A percentile compares a stretch with the other conserved stretches of the same genome.
These are phyloP conservation scores for Hylaeus anthracinus DNA, from an alignment of 1,140 invertebrate species.

Conservation along the genomic window DNA sequence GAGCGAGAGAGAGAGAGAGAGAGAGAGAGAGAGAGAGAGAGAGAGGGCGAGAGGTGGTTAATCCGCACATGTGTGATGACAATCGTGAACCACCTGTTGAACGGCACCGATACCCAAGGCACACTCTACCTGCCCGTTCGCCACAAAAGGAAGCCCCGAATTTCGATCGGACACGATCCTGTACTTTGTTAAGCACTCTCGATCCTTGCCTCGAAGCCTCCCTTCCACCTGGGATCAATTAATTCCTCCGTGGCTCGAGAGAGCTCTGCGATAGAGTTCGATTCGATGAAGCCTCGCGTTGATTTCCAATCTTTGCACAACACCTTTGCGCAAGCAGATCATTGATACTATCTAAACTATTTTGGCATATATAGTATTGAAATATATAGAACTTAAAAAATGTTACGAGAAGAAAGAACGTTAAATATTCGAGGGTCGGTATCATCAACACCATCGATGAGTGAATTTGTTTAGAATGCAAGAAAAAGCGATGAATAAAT, in stretches of 20 bases:
- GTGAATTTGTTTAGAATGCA: too few relatives aligned
- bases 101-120: constrained; percentile 56
- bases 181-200: constrained; percentile 26
- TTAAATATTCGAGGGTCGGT: too few relatives aligned
- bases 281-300: not conserved
- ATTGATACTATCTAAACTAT: too few relatives aligned
- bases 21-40: constrained; percentile 34
- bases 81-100: constrained; percentile 70
- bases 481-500: too few relatives aligned
- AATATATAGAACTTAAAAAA: too few relatives aligned
- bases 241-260: not conserved
- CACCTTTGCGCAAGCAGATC: too few relatives aligned
- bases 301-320: too few relatives aligned
- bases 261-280: not conserved
- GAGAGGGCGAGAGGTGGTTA: constrained; percentile 50
- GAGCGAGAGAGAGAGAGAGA: constrained; percentile 18
- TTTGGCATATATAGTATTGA: too few relatives aligned
- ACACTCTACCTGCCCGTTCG: constrained; percentile 43
- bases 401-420: too few relatives aligned
- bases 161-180: constrained; percentile 44
- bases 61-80: constrained; percentile 68
- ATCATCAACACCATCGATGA: too few relatives aligned
- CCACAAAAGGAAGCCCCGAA: constrained; percentile 57
- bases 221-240: not conserved
- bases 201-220: constrained; percentile 12